Evolutionary conservation across 2,888 invertebrate genomes (phyloP).

Genomic region (Drosophila flavopinicola): DNA sequence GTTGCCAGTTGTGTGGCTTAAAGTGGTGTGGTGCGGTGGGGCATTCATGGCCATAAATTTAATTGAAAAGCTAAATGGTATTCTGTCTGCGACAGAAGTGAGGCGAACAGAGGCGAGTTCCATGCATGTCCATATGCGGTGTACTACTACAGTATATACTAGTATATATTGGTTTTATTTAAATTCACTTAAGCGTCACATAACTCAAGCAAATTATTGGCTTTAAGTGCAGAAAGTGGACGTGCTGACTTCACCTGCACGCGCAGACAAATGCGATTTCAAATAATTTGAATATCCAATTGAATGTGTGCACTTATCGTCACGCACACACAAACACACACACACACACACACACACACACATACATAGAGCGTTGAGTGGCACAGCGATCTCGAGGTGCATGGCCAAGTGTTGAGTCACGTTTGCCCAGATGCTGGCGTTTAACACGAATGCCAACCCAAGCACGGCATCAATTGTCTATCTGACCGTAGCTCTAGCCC

Average conservation of each 20-base stretch:
- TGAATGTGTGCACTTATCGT: constrained; percentile 74
- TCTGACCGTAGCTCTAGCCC: constrained; percentile 54
- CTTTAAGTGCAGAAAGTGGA: constrained; percentile 56
- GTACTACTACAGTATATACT: no score
- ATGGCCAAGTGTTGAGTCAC: constrained; percentile 48
- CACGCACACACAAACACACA: constrained; percentile 33
- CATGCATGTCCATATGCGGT: constrained; percentile 19
- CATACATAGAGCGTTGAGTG: constrained; percentile 10
- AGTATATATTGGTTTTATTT: constrained; percentile 49
- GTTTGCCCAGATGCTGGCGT: constrained; percentile 58
- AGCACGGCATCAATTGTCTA: constrained; percentile 71
- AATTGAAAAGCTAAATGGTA: constrained; percentile 71
- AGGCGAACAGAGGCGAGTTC: constrained; percentile 14
- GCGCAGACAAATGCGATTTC: constrained; percentile 74
- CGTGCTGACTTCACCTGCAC: constrained; percentile 62
- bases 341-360: constrained; percentile 2
- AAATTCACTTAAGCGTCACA: constrained; percentile 68
- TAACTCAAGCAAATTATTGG: constrained; percentile 57
- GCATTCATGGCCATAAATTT: constrained; percentile 67
- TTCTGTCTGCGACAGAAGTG: constrained; percentile 57
- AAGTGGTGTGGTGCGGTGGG: constrained; percentile 40
- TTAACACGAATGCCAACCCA: constrained; percentile 60
- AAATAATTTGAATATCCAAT: constrained; percentile 77
- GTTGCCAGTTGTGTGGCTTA: constrained; percentile 40
- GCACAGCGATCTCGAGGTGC: constrained; percentile 16